Base-by-base conservation (phyloP, 1,140 invertebrate genomes). In the Drosophila lowei region DNA sequence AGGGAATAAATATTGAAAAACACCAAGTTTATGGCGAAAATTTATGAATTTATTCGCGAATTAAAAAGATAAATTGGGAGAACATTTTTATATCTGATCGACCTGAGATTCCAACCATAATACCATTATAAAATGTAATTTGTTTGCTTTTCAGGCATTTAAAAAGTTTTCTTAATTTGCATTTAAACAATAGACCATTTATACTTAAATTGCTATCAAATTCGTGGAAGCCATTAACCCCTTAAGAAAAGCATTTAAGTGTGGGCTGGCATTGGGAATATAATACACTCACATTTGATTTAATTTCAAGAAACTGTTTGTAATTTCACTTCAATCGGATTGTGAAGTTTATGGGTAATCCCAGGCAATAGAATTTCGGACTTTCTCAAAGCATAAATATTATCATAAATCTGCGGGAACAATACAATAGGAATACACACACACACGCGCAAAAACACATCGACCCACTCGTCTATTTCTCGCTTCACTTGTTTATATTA, bases 321-420 rank as follows among this genome's bases (percentile, higher is more conserved):
- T 71, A 71, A 71, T 52, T 71, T 71, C 67, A 71, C 67, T 71
- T 71, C 66, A 79, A 79, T 79, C 57, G 77, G 76, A 65, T 80
- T 30, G 6, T 60, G 53, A 71, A 71, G 65, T 80, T 76, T 58
- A 80, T 76, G 72, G 67, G 62, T 50, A 76, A 61, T 62, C 63
- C 55, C 77, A 47, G 63, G 64, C 15, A 60, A 43, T 44, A 34
- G 61, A 72, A 72, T 77, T 72, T 80, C 72, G 78, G 61, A 71
- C 52, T 65, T 49, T 59, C 76, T 41, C 66, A 59, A 54, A 65
- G 60, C 67, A 65, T 64, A 72, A 76, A 80, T 76, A 75, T 48
- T 57, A 71, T 65, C 77, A 79, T 76, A 80, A 79, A 79, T 76
- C 77, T 64, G 65, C 30, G 64, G 50, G 63, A 68, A 67, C 43